phyloP scores from a whole-genome alignment of 2,888 invertebrate genomes.

The Cryptus armator region DNA sequence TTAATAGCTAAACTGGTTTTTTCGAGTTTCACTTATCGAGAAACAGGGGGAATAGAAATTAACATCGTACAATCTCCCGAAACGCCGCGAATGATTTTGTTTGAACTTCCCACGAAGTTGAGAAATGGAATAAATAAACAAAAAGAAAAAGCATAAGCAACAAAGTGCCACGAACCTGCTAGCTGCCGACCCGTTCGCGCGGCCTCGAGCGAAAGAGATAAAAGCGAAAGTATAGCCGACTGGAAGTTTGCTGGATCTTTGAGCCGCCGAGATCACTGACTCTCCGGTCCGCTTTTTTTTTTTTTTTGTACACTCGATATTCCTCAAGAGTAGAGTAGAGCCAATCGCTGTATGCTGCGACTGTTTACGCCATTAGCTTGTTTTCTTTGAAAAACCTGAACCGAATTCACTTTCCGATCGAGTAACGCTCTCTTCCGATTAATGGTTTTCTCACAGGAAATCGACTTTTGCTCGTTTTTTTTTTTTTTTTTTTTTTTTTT shows the following conservation, averaged over 20 bases:
- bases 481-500: neutral
- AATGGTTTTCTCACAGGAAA: conserved; percentile 10
- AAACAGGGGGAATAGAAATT: neutral
- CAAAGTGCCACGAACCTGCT: conserved; percentile 29
- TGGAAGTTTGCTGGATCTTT: conserved; percentile 38
- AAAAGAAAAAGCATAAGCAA: conserved; percentile 10
- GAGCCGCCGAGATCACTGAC: conserved; percentile 64
- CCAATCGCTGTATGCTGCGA: neutral
- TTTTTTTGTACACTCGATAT: conserved; percentile 32
- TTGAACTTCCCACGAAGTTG: conserved; percentile 48
- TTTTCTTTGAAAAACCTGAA: conserved; percentile 46
- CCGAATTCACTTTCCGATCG: conserved; percentile 55
- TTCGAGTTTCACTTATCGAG: neutral
- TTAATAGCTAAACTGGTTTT: neutral
- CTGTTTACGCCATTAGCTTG: conserved; percentile 25
- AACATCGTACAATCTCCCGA: conserved; percentile 17
- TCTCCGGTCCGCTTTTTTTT: conserved; percentile 38
- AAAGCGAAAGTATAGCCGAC: conserved; percentile 62
- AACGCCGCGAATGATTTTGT: conserved; percentile 51
- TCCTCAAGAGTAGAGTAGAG: conserved; percentile 8
- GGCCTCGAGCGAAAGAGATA: conserved; percentile 63
- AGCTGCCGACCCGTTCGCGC: conserved; percentile 37
- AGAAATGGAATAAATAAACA: conserved; percentile 35
- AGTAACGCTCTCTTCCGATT: conserved; percentile 35
- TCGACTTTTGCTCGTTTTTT: neutral